These are phyloP conservation scores for Bucorvus abyssinicus DNA, from an alignment of 2,797 vertebrate species.

Conservation along the genomic window DNA sequence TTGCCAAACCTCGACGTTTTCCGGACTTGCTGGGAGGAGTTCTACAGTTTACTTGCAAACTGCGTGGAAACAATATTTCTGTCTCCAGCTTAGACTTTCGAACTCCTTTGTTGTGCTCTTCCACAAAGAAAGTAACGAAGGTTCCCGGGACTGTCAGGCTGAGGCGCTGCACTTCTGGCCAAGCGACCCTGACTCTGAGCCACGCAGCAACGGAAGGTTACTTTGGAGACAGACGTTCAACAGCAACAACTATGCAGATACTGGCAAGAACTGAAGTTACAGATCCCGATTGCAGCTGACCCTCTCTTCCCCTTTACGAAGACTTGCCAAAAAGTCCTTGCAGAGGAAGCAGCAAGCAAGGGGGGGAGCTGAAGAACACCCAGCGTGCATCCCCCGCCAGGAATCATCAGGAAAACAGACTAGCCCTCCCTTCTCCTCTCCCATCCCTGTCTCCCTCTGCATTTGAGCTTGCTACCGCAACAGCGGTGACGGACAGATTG, in stretches of 20 bases:
- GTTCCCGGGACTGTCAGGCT: neutral
- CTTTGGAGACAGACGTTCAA: neutral
- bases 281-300: neutral
- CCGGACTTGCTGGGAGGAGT: neutral
- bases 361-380: neutral
- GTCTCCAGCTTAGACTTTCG: neutral
- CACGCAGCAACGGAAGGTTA: neutral
- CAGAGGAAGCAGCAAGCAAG: neutral
- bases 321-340: neutral
- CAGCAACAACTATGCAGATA: neutral
- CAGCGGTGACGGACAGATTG: neutral
- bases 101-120: neutral
- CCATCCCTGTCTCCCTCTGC: neutral
- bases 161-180: neutral
- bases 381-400: neutral
- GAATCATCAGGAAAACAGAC: neutral
- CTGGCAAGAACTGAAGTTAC: neutral
- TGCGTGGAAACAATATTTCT: neutral
- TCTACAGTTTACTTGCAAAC: neutral
- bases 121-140: neutral
- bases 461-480: neutral
- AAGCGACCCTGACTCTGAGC: neutral
- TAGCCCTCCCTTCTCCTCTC: too few relatives aligned
- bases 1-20: neutral
- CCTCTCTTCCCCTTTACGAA: neutral